Base-by-base conservation (phyloP, 2,113 vertebrate genomes). In the Etheostoma spectabile region DNA sequence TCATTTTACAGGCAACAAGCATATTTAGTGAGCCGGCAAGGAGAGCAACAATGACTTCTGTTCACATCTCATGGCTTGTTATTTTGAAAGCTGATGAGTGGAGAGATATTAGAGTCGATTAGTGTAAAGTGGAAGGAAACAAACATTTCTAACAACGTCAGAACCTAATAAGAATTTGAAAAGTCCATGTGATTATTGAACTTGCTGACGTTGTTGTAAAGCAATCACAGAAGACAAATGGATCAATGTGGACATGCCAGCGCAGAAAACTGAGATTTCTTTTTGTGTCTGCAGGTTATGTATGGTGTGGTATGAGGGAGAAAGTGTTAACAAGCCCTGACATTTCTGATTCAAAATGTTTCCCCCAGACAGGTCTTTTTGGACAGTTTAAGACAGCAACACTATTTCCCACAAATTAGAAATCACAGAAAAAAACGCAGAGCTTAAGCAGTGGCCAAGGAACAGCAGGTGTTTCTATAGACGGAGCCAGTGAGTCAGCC, bases 401-500 rank as follows among this genome's bases (percentile, higher is more conserved):
- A 67, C 42, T 12, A 77, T 84, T 85, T 84, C 64, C 53, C 18
- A 30, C 51, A 64, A 81, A 86, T 79, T 79, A 87, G 48, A 89
- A 82, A 83, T 80, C 85, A 64, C 45, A 72, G 57, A 66, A 69
- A 68, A 30, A 67, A 85, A 48, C 33, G n/a, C n/a, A 72, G 27
- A 59, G 67, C 60, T 83, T 42, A 77, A 84, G 80, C 77, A 46
- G 82, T 48, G 65, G 77, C 83, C 67, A 74, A 84, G 80, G 61
- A 86, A 79, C 73, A 69, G 84, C 80, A 86, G 80, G 80, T 80
- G 85, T 91, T 88, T 91, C 82, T 84, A 88, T 67, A 61, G 68
- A 57, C 72, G 72, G 77, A 90, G 82, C 80, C 77, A 83, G 72
- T 91, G 88, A 91, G 80, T 90, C 88, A 88, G 87, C 76, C 76